Conservation (phyloP, 2,797 vertebrate genomes). For the Lateolabrax maculatus region DNA sequence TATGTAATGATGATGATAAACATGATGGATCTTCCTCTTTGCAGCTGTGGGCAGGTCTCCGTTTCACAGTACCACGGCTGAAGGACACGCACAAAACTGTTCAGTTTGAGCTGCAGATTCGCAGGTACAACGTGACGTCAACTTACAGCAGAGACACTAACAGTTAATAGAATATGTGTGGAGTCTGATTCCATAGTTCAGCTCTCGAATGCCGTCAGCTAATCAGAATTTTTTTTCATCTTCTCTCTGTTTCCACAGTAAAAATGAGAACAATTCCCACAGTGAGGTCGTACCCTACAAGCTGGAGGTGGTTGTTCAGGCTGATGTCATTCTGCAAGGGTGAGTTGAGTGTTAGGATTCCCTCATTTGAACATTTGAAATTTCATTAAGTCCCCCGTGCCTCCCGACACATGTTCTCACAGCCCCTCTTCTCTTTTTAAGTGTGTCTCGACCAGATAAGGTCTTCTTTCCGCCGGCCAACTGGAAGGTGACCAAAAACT, state of each 20-base stretch:
- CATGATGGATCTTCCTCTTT: constrained; percentile 18
- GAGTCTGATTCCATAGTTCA: neutral
- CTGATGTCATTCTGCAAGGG: constrained; percentile 90
- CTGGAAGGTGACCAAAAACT: constrained; percentile 86
- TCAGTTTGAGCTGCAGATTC: constrained; percentile 94
- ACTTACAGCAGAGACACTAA: accelerated
- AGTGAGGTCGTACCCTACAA: constrained; percentile 89
- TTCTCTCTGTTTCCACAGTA: constrained; percentile 82
- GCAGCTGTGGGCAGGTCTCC: constrained; percentile 92
- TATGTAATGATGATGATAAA: constrained; percentile 29
- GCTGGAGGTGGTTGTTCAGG: constrained; percentile 89
- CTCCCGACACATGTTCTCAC: constrained; percentile 50
- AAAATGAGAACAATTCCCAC: constrained; percentile 95
- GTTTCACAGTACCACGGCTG: constrained; percentile 91
- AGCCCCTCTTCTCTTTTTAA: constrained; percentile 61
- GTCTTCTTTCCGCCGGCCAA: constrained; percentile 88
- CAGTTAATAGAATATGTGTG: neutral
- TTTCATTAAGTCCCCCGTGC: constrained; percentile 31
- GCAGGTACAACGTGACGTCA: constrained; percentile 83
- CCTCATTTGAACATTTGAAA: constrained; percentile 49
- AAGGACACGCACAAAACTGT: constrained; percentile 89
- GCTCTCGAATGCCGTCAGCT: constrained; percentile 5
- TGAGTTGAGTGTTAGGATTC: constrained; percentile 79
- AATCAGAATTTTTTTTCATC: constrained; percentile 28
- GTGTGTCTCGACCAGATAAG: constrained; percentile 92